phyloP scores from a whole-genome alignment of 2,888 invertebrate species.

The Gibbula magus region DNA sequence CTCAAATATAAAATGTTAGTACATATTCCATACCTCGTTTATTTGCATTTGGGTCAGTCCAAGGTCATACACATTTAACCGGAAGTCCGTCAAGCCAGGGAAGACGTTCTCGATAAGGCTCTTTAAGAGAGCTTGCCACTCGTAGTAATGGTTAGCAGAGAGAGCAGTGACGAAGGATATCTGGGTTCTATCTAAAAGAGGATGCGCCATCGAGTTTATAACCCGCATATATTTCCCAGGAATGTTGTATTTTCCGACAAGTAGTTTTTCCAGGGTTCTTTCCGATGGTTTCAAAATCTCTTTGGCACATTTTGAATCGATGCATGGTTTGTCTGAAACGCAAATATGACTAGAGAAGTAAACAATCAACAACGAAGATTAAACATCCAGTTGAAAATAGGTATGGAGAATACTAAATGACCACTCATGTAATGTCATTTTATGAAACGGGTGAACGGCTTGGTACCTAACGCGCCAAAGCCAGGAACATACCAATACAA shows the following conservation, averaged over 20 bases:
- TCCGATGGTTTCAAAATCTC: neutral
- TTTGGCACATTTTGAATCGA: neutral
- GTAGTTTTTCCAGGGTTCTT: neutral
- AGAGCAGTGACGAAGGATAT: neutral
- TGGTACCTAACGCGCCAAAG: too few relatives aligned
- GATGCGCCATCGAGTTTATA: neutral
- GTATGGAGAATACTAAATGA: too few relatives aligned
- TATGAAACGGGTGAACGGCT: too few relatives aligned
- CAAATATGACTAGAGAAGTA: too few relatives aligned
- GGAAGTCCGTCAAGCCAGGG: neutral
- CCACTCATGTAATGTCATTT: too few relatives aligned
- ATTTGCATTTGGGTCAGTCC: neutral
- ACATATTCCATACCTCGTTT: neutral
- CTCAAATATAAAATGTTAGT: too few relatives aligned
- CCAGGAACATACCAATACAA: too few relatives aligned
- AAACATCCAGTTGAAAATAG: too few relatives aligned
- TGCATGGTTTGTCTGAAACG: neutral
- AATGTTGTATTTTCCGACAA: neutral
- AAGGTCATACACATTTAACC: conserved; percentile 3
- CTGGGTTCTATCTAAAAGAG: neutral
- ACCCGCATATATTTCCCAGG: neutral
- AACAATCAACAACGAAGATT: too few relatives aligned
- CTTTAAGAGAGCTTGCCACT: conserved; percentile 9
- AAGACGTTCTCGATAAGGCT: neutral
- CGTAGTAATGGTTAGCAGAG: conserved; percentile 4